Evolutionary conservation across 2,888 invertebrate genomes (phyloP), one percentile per base, ranked within the genome.

Genomic region (Cryptocephalus moraei): DNA sequence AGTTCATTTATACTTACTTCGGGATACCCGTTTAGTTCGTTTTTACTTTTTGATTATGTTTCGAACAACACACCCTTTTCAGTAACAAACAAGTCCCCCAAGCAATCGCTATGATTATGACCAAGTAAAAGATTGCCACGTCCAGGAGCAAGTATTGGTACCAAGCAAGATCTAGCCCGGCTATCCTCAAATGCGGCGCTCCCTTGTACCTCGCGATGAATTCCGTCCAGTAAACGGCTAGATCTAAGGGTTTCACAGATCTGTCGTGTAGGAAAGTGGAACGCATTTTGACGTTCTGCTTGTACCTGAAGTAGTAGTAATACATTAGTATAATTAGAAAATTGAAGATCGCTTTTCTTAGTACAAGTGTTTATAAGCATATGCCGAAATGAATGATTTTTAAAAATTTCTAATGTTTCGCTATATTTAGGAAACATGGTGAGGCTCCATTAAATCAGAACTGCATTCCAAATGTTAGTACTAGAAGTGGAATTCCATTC

Each of bases 171-270:
- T 52, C 48, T 32, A 43, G 12, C 33, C 49, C 49, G 6, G 43
- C 33, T 1, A 49, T 44, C n/a, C 41, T 44, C n/a, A 51, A 41
- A 39, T 49, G 47, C 1, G 49, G 46, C 9, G 48, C 48, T 8
- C 50, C 50, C 34, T 44, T 42, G 42, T 52, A 43, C 13, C 48
- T 41, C 8, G 46, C 46, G 4, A 52, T 46, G 32, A 47, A 48
- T 46, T 52, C 52, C 8, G 48, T 39, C 52, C 52, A 52, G 22
- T 48, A 52, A 9, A 49, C 33, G 12, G 52, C 52, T 9, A 44
- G n/a, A 11, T 52, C 49, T n/a, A 48, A 38, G 1, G 52, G 52
- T 46, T 41, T 48, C 12, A 50, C 22, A 4, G 45, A 48, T 36
- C 46, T 41, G 22, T 46, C 46, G 12, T 14, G 34, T 9, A 31